Percentiles rank a stretch among this genome's conserved stretches.
These are phyloP conservation scores for Telenomus remus DNA, from an alignment of 1,140 invertebrate species.

Conservation along the genomic window DNA sequence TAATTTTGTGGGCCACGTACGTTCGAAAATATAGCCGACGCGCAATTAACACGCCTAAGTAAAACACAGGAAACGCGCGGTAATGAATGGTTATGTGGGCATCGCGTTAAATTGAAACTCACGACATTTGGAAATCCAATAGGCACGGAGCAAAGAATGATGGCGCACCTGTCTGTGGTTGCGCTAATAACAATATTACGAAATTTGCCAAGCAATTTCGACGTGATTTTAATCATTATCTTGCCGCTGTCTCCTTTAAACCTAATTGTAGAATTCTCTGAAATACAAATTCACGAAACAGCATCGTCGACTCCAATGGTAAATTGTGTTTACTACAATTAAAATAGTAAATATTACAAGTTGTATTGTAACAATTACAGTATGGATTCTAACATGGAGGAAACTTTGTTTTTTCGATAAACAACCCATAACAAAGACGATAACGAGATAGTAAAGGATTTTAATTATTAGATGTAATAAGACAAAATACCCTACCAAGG, in stretches of 20 bases:
- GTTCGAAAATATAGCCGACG: conserved; percentile 13
- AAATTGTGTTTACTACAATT: too few relatives aligned
- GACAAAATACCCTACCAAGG: conserved; percentile 35
- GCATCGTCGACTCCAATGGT: too few relatives aligned
- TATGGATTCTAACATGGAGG: too few relatives aligned
- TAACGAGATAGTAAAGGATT: conserved; percentile 56
- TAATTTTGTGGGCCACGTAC: conserved; percentile 22
- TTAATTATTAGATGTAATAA: conserved; percentile 25
- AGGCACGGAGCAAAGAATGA: conserved; percentile 14
- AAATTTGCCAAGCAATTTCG: background rate
- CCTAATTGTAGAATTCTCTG: too few relatives aligned
- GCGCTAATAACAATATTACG: background rate
- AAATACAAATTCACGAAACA: too few relatives aligned
- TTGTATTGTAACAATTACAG: too few relatives aligned
- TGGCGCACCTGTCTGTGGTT: conserved; percentile 31
- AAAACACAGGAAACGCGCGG: conserved; percentile 35
- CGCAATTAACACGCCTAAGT: conserved; percentile 34
- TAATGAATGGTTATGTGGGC: conserved; percentile 43
- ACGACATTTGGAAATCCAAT: conserved; percentile 14
- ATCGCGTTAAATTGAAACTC: conserved; percentile 39
- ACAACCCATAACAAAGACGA: conserved; percentile 61
- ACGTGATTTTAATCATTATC: conserved; percentile 4
- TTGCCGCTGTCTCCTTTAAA: background rate
- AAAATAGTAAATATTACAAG: too few relatives aligned
- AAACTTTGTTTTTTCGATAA: too few relatives aligned